These are phyloP conservation scores for Scartelaos histophorus DNA, from an alignment of 2,113 vertebrate species.

Conservation along the genomic window DNA sequence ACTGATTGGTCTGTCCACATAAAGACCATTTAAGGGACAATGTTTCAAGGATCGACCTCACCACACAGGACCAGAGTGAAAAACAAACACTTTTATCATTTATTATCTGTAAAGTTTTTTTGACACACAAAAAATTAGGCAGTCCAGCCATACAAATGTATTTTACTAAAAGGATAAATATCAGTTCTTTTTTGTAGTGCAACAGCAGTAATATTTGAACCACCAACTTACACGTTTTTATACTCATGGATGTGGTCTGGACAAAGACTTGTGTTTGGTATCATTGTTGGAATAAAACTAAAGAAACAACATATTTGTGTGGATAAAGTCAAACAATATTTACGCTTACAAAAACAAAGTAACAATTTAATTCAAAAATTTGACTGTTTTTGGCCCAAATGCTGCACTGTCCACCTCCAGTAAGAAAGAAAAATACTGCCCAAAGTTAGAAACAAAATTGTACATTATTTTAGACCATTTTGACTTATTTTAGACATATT, in stretches of 20 bases:
- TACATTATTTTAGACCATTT: neutral
- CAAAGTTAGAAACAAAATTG: conserved; percentile 14
- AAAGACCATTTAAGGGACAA: conserved; percentile 19
- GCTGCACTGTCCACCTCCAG: conserved; percentile 29
- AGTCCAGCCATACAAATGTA: neutral
- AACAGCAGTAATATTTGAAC: neutral
- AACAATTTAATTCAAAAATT: conserved; percentile 23
- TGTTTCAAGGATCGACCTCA: conserved; percentile 27
- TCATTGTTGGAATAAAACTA: neutral
- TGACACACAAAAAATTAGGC: neutral
- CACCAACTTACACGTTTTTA: too few relatives aligned
- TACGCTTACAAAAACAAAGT: conserved; percentile 28
- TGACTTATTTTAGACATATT: conserved; percentile 79
- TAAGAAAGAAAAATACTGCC: conserved; percentile 1
- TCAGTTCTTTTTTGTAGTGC: neutral
- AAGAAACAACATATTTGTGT: conserved; percentile 6
- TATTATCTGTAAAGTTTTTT: conserved; percentile 13
- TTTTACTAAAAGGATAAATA: neutral
- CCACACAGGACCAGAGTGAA: conserved; percentile 24
- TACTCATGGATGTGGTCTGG: too few relatives aligned
- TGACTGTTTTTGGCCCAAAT: conserved; percentile 14
- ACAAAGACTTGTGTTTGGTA: too few relatives aligned
- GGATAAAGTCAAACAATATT: neutral
- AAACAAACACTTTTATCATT: conserved; percentile 33
- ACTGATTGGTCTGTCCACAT: neutral